Conservation (phyloP, 2,888 invertebrate species). For the Ophion slaviceki region DNA sequence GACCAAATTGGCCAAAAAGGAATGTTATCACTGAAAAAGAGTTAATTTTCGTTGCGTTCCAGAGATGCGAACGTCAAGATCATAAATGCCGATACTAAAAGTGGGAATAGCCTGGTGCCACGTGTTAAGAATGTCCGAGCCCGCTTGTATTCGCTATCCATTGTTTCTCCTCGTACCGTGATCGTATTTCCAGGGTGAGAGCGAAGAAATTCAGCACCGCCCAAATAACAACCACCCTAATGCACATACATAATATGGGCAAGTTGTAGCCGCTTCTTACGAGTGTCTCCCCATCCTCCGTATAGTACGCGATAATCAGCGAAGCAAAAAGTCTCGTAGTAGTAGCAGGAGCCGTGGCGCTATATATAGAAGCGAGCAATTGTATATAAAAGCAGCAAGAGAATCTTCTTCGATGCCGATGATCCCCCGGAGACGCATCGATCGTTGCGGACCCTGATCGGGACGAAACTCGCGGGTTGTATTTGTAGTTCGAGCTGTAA, state of each 20-base stretch:
- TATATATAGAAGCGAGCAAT: slow-evolving; percentile 62
- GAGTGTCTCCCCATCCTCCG: slow-evolving; percentile 4
- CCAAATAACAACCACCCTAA: neutral
- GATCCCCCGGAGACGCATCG: slow-evolving; percentile 57
- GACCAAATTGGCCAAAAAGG: too few relatives aligned
- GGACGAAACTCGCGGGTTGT: slow-evolving; percentile 29
- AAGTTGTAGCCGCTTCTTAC: slow-evolving; percentile 53
- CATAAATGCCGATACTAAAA: too few relatives aligned
- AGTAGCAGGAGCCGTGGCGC: slow-evolving; percentile 47
- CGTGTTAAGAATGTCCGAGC: too few relatives aligned
- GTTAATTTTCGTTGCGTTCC: too few relatives aligned
- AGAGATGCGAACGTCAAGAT: too few relatives aligned
- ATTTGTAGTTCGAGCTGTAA: slow-evolving; percentile 16
- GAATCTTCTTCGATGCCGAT: slow-evolving; percentile 56
- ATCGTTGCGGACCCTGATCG: slow-evolving; percentile 19
- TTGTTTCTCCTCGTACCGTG: neutral
- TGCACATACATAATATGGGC: neutral
- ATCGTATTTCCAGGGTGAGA: neutral
- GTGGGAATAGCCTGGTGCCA: too few relatives aligned
- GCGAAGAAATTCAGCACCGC: neutral
- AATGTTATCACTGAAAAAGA: too few relatives aligned
- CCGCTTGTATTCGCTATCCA: too few relatives aligned
- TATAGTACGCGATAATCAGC: slow-evolving; percentile 61
- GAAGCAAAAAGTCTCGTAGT: slow-evolving; percentile 47
- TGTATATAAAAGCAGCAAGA: slow-evolving; percentile 42